Percentiles rank a stretch among this genome's conserved stretches.
Conservation (phyloP, 1,140 invertebrate genomes). For the Charaxes varanes region DNA sequence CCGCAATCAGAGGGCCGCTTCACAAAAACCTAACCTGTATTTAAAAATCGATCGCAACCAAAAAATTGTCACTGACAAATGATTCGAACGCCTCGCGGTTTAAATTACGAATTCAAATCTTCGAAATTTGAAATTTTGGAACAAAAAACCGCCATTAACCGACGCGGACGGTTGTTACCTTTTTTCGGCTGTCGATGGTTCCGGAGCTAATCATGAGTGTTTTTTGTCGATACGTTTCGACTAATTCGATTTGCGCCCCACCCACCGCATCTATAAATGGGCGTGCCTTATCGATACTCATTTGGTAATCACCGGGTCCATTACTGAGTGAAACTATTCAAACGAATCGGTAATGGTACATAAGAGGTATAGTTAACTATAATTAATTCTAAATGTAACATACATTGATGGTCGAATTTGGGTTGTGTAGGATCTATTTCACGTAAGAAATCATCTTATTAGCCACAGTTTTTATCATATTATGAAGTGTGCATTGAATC, state of each 20-base stretch:
- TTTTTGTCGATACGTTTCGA: conserved; percentile 56
- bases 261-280: conserved; percentile 54
- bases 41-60: conserved; percentile 68
- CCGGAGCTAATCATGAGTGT: conserved; percentile 64
- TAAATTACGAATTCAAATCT: conserved; percentile 71
- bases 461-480: too few species aligned
- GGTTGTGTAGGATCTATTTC: too few species aligned
- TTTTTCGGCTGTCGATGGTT: conserved; percentile 65
- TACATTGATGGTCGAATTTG: too few species aligned
- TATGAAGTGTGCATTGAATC: too few species aligned
- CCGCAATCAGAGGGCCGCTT: conserved; percentile 18
- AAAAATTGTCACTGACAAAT: conserved; percentile 73
- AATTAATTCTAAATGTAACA: too few species aligned
- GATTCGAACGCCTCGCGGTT: conserved; percentile 67
- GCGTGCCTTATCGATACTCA: conserved; percentile 58
- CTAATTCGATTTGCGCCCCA: conserved; percentile 65
- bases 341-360: conserved; percentile 1
- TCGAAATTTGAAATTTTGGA: conserved; percentile 65
- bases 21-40: conserved; percentile 61
- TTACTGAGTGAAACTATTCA: conserved; percentile 11
- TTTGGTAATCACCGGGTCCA: conserved; percentile 27
- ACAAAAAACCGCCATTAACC: conserved; percentile 68
- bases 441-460: too few species aligned
- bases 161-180: conserved; percentile 52
- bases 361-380: too few species aligned